Evolutionary conservation across 2,113 vertebrate species (phyloP), one percentile per base, ranked within the genome.

Genomic region (Hippocampus comes): DNA sequence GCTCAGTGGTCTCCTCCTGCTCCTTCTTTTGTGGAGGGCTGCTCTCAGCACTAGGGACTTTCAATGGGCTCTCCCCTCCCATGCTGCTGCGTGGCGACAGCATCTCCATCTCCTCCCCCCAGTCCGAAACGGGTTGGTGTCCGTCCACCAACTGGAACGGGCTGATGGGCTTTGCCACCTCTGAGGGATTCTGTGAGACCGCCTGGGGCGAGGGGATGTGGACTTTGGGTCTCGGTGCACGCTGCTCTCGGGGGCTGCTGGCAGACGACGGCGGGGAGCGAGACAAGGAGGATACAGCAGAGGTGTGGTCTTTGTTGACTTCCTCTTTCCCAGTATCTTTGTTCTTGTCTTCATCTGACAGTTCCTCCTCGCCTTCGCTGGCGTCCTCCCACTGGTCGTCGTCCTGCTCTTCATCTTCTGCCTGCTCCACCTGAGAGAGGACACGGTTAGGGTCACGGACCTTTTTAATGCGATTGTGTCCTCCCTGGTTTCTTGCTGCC

Each of bases 81-180:
- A 90, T 73, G 68, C 84, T 88, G 81, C 88, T 89, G 14, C 90
- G 82, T 0, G 95, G 94, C 0, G 94, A 96, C 71, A 76, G 79
- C 91, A 93, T 87, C 89, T 98, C 96, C 95, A 97, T 95, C 86
- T 94, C 95, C 87, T 97, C 96, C 0, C 92, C 96, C 96, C 96
- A 98, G 90, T 97, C 94, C 0, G 91, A 80, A 41, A 96, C 93
- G 0, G 94, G 93, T 57, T 84, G 83, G 86, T 95, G 91, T 23
- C 91, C 87, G 0, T 93, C 93, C 2, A 89, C 34, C 0, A 90
- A 90, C 0, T 84, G 89, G 84, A 95, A 92, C 57, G 96, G 94
- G 82, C 93, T 95, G 71, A 86, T 72, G 8, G 93, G 92, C 5
- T 93, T 94, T 0, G 74, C 73, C 8, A 80, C 78, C 53, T 91